Percentiles rank a stretch among this genome's conserved stretches.
These are phyloP conservation scores for Orthosia gothica DNA, from an alignment of 2,888 invertebrate genomes.

Conservation along the genomic window DNA sequence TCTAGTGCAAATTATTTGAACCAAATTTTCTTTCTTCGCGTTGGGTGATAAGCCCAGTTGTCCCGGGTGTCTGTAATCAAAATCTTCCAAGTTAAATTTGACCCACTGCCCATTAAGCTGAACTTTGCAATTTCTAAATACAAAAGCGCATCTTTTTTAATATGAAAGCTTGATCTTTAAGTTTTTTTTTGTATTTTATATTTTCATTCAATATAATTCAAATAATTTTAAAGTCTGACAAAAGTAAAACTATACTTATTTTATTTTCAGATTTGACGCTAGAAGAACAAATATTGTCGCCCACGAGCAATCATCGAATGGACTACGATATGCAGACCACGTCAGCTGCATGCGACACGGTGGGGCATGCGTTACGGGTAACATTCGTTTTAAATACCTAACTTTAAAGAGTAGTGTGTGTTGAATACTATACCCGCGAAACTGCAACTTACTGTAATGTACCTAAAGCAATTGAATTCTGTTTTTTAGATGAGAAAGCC, in stretches of 20 bases:
- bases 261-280: slow-evolving; percentile 79
- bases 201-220: neutral
- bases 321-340: slow-evolving; percentile 69
- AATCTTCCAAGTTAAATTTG: too few relatives aligned
- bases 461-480: neutral
- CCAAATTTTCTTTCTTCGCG: too few relatives aligned
- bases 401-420: too few relatives aligned
- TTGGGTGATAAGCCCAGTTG: too few relatives aligned
- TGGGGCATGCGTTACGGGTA: slow-evolving; percentile 75
- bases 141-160: too few relatives aligned
- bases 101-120: too few relatives aligned
- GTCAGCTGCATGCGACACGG: slow-evolving; percentile 16
- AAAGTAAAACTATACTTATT: neutral
- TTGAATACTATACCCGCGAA: too few relatives aligned
- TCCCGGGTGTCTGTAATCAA: too few relatives aligned
- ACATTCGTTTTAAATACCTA: slow-evolving; percentile 23
- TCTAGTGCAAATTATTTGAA: too few relatives aligned
- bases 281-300: slow-evolving; percentile 81
- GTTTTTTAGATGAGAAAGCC: slow-evolving; percentile 78
- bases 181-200: too few relatives aligned
- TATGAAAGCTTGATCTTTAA: too few relatives aligned
- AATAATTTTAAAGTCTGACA: neutral
- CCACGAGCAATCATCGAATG: slow-evolving; percentile 67
- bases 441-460: neutral
- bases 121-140: too few relatives aligned